A percentile compares a stretch with the other conserved stretches of the same genome.
These are phyloP conservation scores for Mactra quadrangularis DNA, from an alignment of 1,140 invertebrate species.

Conservation along the genomic window DNA sequence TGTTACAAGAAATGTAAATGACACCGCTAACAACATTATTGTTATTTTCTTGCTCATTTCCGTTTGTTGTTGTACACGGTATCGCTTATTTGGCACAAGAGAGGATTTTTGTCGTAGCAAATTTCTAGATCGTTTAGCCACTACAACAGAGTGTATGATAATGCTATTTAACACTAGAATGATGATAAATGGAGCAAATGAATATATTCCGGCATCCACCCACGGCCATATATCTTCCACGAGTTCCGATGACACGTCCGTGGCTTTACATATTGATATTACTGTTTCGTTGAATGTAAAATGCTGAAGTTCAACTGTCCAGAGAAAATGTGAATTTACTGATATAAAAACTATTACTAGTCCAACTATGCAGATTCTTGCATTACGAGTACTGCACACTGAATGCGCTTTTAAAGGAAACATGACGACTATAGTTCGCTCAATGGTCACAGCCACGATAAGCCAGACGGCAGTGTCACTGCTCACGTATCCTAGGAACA, in stretches of 20 bases:
- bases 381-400: slow-evolving; percentile 75
- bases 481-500: slow-evolving; percentile 75
- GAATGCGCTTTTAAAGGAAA: slow-evolving; percentile 76
- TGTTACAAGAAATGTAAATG: slow-evolving; percentile 80
- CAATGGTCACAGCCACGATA: slow-evolving; percentile 82
- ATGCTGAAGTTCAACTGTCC: slow-evolving; percentile 63
- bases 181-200: slow-evolving; percentile 75
- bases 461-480: slow-evolving; percentile 82
- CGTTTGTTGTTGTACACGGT: neutral
- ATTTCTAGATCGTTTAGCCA: slow-evolving; percentile 19
- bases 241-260: slow-evolving; percentile 36
- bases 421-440: slow-evolving; percentile 81
- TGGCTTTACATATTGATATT: slow-evolving; percentile 56
- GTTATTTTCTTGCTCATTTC: slow-evolving; percentile 76
- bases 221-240: slow-evolving; percentile 75
- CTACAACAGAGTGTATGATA: slow-evolving; percentile 68
- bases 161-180: slow-evolving; percentile 74
- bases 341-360: slow-evolving; percentile 65
- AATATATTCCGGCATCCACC: slow-evolving; percentile 79
- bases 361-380: slow-evolving; percentile 67
- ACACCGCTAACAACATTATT: slow-evolving; percentile 80
- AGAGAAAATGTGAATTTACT: slow-evolving; percentile 79
- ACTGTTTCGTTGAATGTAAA: slow-evolving; percentile 36
- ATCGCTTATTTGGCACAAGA: slow-evolving; percentile 11
- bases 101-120: slow-evolving; percentile 15